phyloP scores from a whole-genome alignment of 2,797 vertebrate genomes.

The Ispidina lecontei region DNA sequence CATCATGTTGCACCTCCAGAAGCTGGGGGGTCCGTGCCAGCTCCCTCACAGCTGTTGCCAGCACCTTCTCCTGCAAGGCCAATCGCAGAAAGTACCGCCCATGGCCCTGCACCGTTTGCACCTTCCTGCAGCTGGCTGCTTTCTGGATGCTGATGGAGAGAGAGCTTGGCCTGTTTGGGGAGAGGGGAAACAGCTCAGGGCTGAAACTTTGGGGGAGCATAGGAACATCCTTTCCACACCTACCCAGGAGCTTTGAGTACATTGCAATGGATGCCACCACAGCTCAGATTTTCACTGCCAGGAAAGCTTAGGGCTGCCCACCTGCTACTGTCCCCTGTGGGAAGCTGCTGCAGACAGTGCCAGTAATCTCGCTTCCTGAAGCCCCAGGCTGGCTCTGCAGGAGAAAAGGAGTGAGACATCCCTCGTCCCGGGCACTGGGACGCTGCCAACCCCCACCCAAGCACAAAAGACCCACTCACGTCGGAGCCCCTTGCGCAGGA shows the following conservation, averaged over 20 bases:
- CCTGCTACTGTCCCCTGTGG: conserved; percentile 77
- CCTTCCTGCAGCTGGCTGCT: conserved; percentile 75
- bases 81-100: conserved; percentile 84
- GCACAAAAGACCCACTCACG: conserved; percentile 73
- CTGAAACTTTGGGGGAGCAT: accelerated
- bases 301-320: background rate
- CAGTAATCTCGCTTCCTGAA: conserved; percentile 86
- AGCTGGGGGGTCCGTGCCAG: conserved; percentile 78
- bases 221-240: background rate
- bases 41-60: conserved; percentile 78
- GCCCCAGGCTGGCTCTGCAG: conserved; percentile 82
- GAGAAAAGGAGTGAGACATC: accelerated
- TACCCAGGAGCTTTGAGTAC: accelerated
- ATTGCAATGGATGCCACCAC: accelerated
- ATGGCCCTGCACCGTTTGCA: conserved; percentile 80
- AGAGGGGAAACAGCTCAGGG: background rate
- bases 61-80: conserved; percentile 80
- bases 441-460: accelerated
- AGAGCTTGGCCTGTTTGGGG: conserved; percentile 70
- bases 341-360: conserved; percentile 85
- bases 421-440: accelerated
- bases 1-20: conserved; percentile 64
- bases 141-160: conserved; percentile 78
- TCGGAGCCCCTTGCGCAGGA: conserved; percentile 87
- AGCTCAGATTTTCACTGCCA: background rate